Percentiles rank a stretch among this genome's conserved stretches.
phyloP scores from a whole-genome alignment of 2,113 vertebrate species.

The Erythrocercus mccallii region DNA sequence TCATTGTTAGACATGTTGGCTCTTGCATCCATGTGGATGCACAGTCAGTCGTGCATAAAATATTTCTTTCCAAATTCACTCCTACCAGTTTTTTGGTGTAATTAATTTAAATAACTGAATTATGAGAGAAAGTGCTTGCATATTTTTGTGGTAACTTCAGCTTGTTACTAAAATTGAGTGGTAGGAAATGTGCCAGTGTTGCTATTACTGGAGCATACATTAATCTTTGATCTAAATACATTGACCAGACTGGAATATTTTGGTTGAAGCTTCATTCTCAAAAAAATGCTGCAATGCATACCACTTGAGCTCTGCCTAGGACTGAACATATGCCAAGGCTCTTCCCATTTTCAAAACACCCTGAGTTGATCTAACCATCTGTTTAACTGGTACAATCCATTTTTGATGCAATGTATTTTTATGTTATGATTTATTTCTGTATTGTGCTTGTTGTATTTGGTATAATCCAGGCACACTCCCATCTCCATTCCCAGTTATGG shows the following conservation, averaged over 20 bases:
- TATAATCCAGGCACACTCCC: too few relatives aligned
- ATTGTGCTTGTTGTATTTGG: too few relatives aligned
- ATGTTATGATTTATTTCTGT: too few relatives aligned
- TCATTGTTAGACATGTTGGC: neutral
- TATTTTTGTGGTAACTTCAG: neutral
- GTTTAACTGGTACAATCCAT: neutral
- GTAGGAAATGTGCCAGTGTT: neutral
- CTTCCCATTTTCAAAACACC: neutral
- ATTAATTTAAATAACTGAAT: neutral
- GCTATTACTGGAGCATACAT: neutral
- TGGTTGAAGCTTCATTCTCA: neutral
- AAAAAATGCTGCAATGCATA: neutral
- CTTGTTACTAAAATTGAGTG: neutral
- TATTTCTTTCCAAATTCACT: neutral
- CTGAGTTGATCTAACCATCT: neutral
- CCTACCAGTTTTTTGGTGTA: neutral
- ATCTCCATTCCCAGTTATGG: too few relatives aligned
- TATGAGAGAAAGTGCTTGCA: neutral
- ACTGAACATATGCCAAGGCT: neutral
- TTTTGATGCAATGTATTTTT: too few relatives aligned
- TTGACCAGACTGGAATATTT: neutral
- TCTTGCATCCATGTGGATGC: neutral
- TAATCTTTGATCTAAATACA: neutral
- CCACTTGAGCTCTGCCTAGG: neutral
- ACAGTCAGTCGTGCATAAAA: neutral